Conservation (phyloP, 2,888 invertebrate genomes). For the Tachystola acroxantha region DNA sequence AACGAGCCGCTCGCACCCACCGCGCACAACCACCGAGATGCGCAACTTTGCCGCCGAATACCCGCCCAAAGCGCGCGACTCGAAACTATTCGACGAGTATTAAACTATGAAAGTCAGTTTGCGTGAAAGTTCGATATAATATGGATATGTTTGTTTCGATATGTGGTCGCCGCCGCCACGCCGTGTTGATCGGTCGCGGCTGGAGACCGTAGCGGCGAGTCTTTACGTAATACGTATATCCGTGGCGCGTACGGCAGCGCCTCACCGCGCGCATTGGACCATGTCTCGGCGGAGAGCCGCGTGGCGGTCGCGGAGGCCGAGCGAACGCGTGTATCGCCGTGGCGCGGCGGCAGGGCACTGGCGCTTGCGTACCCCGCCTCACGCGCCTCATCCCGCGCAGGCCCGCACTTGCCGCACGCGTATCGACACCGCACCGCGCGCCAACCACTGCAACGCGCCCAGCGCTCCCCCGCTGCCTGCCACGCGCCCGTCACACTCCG, state of each 20-base stretch:
- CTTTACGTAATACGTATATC: slow-evolving; percentile 56
- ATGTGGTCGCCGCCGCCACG: slow-evolving; percentile 12
- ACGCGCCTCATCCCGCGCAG: slow-evolving; percentile 26
- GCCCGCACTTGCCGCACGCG: slow-evolving; percentile 40
- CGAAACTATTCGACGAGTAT: slow-evolving; percentile 20
- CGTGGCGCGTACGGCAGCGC: slow-evolving; percentile 53
- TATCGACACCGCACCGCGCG: slow-evolving; percentile 65
- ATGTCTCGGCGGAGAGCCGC: slow-evolving; percentile 56
- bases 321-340: slow-evolving; percentile 48
- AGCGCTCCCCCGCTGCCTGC: slow-evolving; percentile 29
- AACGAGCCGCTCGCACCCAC: slow-evolving; percentile 24
- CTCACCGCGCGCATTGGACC: slow-evolving; percentile 64
- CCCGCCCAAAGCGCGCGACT: slow-evolving; percentile 20
- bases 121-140: slow-evolving; percentile 30
- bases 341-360: slow-evolving; percentile 60
- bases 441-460: slow-evolving; percentile 60
- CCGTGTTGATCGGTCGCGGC: slow-evolving; percentile 17
- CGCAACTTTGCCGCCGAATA: slow-evolving; percentile 24
- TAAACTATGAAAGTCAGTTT: slow-evolving; percentile 19
- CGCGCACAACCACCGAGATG: slow-evolving; percentile 22
- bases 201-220: slow-evolving; percentile 25
- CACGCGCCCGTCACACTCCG: slow-evolving; percentile 34
- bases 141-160: slow-evolving; percentile 36
- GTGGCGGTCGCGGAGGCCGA: slow-evolving; percentile 45
- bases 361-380: slow-evolving; percentile 48